Base-by-base conservation (phyloP, 2,113 vertebrate genomes). In the Nibea albiflora region DNA sequence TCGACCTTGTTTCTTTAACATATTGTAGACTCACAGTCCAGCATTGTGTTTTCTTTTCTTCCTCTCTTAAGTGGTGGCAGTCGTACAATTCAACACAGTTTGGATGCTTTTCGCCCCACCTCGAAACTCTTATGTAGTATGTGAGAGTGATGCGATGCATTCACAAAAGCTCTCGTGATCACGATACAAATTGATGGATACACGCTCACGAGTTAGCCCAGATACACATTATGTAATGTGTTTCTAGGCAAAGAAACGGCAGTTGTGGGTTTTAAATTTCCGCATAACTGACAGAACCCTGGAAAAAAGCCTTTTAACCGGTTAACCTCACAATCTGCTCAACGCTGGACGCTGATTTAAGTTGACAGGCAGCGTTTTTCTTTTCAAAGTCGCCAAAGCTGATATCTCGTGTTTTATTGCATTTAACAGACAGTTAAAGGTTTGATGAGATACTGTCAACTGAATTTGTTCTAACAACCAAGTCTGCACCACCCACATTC, bases 271-370 rank as follows among this genome's bases (percentile, higher is more conserved):
- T 88, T 86, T 56, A 78, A 72, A 79, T 80, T 73, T 73, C 46
- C 77, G 69, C 71, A 35, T 65, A 81, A 66, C 83, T 86, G 88
- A 84, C 83, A 79, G 70, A 68, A 78, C 14, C 54, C 73, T 89
- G 78, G 83, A 89, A 85, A 78, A 60, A 1, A 60, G 72, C 79
- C 54, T 53, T 50, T 57, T 73, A 54, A 71, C 62, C 17, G 77
- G 85, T 86, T 90, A 83, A 90, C 88, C 83, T 89, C 79, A 88
- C 81, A 84, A 84, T 85, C 80, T 84, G 67, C 83, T 86, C 47
- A 62, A 70, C 67, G 54, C 76, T 20, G 60, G 80, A 80, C 47
- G 1, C 62, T 80, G 78, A 91, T 85, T 76, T 22, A 76, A 58
- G 73, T 77, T 67, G 88, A 90, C 90, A 81, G 83, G 86, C 71